Evolutionary conservation across 2,113 vertebrate genomes (phyloP), one percentile per base, ranked within the genome.

Genomic region (Hyaena hyaena): DNA sequence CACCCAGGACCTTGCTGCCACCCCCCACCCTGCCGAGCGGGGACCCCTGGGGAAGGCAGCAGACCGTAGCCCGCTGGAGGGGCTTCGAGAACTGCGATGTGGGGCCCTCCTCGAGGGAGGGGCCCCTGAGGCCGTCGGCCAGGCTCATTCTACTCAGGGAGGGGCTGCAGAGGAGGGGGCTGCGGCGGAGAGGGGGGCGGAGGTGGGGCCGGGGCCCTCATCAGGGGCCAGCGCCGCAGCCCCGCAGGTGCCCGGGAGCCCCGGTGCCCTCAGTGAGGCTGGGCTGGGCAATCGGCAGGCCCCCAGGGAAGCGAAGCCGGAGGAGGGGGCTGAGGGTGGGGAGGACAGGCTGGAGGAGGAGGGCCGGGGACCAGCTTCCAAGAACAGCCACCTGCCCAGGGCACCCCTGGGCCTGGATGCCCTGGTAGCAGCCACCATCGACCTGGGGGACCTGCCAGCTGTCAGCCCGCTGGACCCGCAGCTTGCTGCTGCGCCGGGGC

Each of bases 351-450:
- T 21, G 3, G 88, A 92, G 53, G 95, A 96, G 7, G 98, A 98
- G 33, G 79, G 84, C 35, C 77, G 45, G n/a, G 94, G 61, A 63
- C 74, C 26, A 0, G 21, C 81, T 58, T 35, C 80, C 10, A 31
- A 55, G 10, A 9, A 39, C 35, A 43, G 93, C 69, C 74, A 5
- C 55, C 90, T 55, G 4, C 97, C 50, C 87, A 66, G 95, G 94
- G 95, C 33, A 5, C 65, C 24, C 1, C 97, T 98, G 1, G 99
- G 99, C 93, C 98, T 99, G 98, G 99, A 99, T 82, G 99, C 99
- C 10, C 98, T 99, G 93, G 99, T 99, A 39, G 99, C 99, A 0
- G 99, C 99, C 5, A 99, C 99, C 76, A 99, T 99, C 90, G 98
- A 99, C 95, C 98, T 98, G 98, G 99, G 97, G 96, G 99, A 98